Evolutionary conservation across 1,140 invertebrate genomes (phyloP), one percentile per base, ranked within the genome.

Genomic region (Venustaconcha ellipsiformis): DNA sequence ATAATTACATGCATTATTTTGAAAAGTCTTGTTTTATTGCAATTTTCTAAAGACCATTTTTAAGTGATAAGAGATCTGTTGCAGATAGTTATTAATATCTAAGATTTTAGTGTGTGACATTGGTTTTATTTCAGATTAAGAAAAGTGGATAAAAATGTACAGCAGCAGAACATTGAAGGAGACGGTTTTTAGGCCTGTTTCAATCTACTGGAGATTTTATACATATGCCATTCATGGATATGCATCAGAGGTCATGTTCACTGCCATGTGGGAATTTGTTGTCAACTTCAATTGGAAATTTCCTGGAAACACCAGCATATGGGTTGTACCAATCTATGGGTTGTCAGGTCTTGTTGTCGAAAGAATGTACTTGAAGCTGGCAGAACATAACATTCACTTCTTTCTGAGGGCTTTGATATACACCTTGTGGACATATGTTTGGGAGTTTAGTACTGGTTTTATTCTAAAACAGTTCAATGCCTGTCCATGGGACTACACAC

Each of bases 401-500:
- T 78, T 87, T 14, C 14, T 88, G 12, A 83, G 92, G 60, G 90
- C 84, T 20, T n/a, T 91, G 11, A 78, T 91, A 15, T 92, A 92
- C 79, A 84, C 91, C 11, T 12, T 90, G 1, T 91, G 90, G 88
- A 89, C 91, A 58, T 92, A 92, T 80, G 68, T 85, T 14, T 92
- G 91, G 91, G 92, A 92, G 79, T 92, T 92, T 80, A 87, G 85
- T 59, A 90, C 90, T 63, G 92, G 92, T 15, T 88, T 82, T 72
- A 64, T 92, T n/a, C 82, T 92, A 14, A 85, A 87, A 58, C 83
- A 89, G 66, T 91, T 92, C 76, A 86, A 89, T 76, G 91, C 91
- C 1, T 92, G 92, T 82, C 92, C 92, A 2, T 92, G 92, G 92
- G 91, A 92, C 77, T 92, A 92, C 80, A 89, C 89, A 17, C 88